A percentile compares a stretch with the other conserved stretches of the same genome.
Evolutionary conservation across 2,797 vertebrate genomes (phyloP).

Genomic region (Rallus crepitans): DNA sequence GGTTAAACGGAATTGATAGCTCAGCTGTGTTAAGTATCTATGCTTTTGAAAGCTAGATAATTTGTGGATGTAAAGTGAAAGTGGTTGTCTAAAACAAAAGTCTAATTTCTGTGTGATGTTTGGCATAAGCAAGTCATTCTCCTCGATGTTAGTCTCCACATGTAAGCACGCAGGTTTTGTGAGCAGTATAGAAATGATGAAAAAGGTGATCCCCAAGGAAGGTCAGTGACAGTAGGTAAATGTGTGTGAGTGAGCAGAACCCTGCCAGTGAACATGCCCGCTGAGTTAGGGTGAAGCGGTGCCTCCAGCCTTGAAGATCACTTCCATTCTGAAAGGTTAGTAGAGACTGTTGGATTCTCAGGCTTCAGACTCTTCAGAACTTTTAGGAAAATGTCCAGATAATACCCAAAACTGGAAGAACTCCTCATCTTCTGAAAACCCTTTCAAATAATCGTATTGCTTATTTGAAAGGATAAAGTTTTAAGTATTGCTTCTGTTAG

Average conservation of each 20-base stretch:
- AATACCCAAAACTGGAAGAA: background rate
- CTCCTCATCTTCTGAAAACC: background rate
- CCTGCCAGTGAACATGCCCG: fast-evolving
- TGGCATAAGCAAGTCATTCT: background rate
- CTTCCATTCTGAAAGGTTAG: background rate
- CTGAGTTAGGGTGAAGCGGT: background rate
- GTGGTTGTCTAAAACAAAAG: background rate
- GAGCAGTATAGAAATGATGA: background rate
- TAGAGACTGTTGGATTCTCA: background rate
- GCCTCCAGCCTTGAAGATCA: background rate
- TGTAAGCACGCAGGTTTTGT: background rate
- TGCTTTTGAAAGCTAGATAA: background rate
- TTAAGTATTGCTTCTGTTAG: background rate
- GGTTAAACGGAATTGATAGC: background rate
- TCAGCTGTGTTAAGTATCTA: background rate
- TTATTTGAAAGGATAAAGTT: background rate
- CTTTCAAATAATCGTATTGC: background rate
- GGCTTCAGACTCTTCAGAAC: background rate
- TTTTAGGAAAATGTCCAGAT: background rate
- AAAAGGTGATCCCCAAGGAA: background rate
- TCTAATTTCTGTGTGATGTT: background rate
- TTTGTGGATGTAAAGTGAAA: background rate
- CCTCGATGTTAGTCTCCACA: background rate
- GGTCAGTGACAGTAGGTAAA: background rate
- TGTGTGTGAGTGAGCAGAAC: background rate